Base-by-base conservation (phyloP, 2,113 vertebrate species). In the Chaenogobius annularis region DNA sequence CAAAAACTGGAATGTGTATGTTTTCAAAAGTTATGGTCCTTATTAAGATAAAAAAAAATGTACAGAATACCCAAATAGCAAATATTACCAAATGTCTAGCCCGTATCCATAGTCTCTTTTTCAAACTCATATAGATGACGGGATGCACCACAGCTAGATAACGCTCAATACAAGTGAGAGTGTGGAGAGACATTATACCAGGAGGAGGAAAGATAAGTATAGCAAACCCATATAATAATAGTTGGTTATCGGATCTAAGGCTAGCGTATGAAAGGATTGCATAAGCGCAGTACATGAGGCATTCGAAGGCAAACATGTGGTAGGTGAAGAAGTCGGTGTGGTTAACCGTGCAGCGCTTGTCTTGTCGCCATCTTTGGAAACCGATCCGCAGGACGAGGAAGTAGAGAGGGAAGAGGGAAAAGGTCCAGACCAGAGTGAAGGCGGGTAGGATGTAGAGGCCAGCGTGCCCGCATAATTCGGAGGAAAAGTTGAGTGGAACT, bases 141-240 rank as follows among this genome's bases (percentile, higher is more conserved):
- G 82, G 78, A 15, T 81, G 66, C 9, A 78, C 66, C 0, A 75
- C 72, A 7, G 82, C 82, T 55, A 84, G 31, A 69, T 84, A 84
- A 20, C 69, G 73, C 44, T 79, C 82, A 6, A 59, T 15, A 5
- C 82, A 78, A n/a, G 78, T 78, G 10, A 84, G 63, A 7, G 17
- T 0, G 56, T 81, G 74, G 20, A 81, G 43, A 0, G 7, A 4
- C 3, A 9, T 12, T 61, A 75, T 62, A 48, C 22, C 63, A 5
- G 0, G 0, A 8, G 2, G 0, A 48, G 7, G 22, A 0, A 56
- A 0, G 10, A 0, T 0, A 0, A n/a, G 10, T 9, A 81, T 0
- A 3, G 0, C 14, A 0, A 19, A 0, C 17, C 62, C 62, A 7
- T 0, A 4, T 3, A 0, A 2, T 4, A 6, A 17, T 6, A 2